phyloP scores from a whole-genome alignment of 53 echinoderm and acorn worm genomes.

The Luidia sarsii region DNA sequence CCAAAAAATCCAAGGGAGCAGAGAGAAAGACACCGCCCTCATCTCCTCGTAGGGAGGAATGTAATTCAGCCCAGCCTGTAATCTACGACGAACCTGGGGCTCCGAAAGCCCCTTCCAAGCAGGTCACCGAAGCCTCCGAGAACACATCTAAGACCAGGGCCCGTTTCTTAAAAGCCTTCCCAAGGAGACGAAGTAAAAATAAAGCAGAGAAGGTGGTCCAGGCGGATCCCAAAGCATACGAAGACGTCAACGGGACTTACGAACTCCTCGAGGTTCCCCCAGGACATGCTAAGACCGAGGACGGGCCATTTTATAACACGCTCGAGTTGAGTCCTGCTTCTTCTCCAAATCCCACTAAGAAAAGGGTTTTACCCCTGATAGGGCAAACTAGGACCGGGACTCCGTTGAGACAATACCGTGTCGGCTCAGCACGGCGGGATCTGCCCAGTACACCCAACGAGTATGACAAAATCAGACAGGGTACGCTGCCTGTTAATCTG shows the following conservation, averaged over 20 bases:
- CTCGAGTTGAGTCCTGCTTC: background rate
- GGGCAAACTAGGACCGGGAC: constrained; percentile 9
- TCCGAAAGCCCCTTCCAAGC: background rate
- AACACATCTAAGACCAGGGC: background rate
- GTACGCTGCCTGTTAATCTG: no score
- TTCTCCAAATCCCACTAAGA: background rate
- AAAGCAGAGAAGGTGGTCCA: background rate
- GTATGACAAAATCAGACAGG: constrained; percentile 10
- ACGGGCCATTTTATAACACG: constrained; percentile 15
- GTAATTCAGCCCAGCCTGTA: background rate
- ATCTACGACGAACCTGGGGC: constrained; percentile 25
- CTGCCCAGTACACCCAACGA: constrained; percentile 17
- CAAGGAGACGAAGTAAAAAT: constrained; percentile 1
- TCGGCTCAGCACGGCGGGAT: constrained; percentile 4
- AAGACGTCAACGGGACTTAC: background rate
- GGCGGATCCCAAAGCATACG: background rate
- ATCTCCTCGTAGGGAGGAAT: background rate
- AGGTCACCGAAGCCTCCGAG: background rate
- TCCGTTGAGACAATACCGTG: constrained; percentile 3
- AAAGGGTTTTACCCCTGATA: background rate
- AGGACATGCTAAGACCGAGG: background rate
- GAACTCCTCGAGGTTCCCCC: background rate
- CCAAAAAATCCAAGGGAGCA: background rate
- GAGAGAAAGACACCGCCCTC: constrained; percentile 21
- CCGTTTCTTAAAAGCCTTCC: background rate